Conservation (phyloP, 2,113 vertebrate species). For the Hydropotes inermis region DNA sequence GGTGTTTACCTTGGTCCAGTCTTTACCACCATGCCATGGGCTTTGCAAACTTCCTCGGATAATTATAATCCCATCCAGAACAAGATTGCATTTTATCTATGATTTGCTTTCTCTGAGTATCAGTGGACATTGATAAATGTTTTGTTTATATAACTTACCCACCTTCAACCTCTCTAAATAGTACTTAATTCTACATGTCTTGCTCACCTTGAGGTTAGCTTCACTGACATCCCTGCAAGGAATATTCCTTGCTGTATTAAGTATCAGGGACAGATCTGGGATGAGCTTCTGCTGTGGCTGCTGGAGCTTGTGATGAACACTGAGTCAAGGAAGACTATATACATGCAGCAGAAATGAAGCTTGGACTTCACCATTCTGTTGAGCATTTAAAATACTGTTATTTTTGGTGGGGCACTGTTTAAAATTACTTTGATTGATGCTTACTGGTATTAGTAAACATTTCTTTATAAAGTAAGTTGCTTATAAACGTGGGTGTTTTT, state of each 20-base stretch:
- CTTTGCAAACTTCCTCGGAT: background rate
- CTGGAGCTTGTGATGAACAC: background rate
- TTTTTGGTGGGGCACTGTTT: background rate
- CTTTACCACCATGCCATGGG: background rate
- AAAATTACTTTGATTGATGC: background rate
- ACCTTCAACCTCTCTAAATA: background rate
- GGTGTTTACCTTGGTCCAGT: background rate
- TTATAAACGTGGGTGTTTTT: background rate
- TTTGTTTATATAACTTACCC: background rate
- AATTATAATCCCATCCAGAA: background rate
- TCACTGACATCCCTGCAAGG: background rate
- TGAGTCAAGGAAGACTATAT: background rate
- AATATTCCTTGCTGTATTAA: background rate
- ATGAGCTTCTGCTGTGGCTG: background rate
- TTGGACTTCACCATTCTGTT: background rate
- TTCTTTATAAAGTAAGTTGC: background rate
- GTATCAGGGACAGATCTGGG: too few species aligned
- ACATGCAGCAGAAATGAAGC: background rate
- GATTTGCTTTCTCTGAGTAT: background rate
- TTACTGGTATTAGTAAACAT: background rate
- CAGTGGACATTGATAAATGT: background rate
- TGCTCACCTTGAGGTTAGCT: background rate
- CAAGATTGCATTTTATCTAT: background rate
- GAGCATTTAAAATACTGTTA: background rate
- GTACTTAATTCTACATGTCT: background rate